A percentile compares a stretch with the other conserved stretches of the same genome.
Evolutionary conservation across 2,797 vertebrate species (phyloP).

Genomic region (Protosalanx chinensis): DNA sequence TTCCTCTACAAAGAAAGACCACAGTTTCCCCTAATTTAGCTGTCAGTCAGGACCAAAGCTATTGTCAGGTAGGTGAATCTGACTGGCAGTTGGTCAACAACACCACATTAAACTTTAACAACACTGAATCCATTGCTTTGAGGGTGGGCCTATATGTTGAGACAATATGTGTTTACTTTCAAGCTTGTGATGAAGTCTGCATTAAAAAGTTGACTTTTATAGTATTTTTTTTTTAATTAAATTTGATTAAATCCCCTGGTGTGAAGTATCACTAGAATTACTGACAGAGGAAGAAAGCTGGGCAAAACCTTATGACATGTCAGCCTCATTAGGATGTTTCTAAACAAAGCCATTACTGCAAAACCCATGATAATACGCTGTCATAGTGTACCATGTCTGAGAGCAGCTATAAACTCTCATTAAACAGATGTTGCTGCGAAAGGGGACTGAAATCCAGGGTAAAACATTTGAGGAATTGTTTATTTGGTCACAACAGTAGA

Average conservation of each 20-base stretch:
- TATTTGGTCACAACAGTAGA: too few relatives aligned
- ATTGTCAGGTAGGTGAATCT: constrained; percentile 6
- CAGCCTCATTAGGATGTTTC: background rate
- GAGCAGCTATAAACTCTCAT: background rate
- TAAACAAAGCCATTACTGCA: background rate
- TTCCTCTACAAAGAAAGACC: constrained; percentile 16
- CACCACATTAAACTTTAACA: constrained; percentile 34
- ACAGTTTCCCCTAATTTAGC: constrained; percentile 15
- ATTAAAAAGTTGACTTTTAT: background rate
- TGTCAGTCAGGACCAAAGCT: constrained; percentile 10
- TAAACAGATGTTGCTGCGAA: background rate
- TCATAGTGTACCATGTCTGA: background rate
- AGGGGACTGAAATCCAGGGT: too few relatives aligned
- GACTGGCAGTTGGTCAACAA: constrained; percentile 11
- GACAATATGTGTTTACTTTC: background rate
- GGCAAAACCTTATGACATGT: background rate
- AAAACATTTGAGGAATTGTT: too few relatives aligned
- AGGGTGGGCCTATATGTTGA: background rate
- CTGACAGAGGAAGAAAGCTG: background rate
- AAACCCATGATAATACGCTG: background rate
- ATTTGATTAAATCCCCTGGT: background rate
- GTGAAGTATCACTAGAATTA: background rate
- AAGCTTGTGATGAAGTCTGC: background rate
- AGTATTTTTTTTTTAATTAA: too few relatives aligned
- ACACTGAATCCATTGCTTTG: constrained; percentile 10